These are phyloP conservation scores for Sinocyclocheilus rhinocerous DNA, from an alignment of 2,113 vertebrate species.

Conservation along the genomic window DNA sequence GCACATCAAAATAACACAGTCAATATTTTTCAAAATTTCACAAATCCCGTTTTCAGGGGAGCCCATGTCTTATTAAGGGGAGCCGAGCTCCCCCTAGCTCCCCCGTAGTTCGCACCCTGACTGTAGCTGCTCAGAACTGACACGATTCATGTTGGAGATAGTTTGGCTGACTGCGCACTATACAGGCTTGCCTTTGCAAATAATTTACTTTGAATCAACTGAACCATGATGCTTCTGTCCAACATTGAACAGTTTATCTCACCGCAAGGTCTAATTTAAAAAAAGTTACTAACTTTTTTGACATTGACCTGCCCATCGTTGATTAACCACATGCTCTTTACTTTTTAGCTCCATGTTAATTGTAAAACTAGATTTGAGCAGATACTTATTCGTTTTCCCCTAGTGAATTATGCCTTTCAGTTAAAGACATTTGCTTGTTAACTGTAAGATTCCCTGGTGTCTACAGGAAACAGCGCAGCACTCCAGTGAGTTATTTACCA, in stretches of 20 bases:
- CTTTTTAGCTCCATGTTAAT: neutral
- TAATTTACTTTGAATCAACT: neutral
- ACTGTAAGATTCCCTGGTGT: neutral
- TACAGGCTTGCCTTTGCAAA: neutral
- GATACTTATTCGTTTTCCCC: neutral
- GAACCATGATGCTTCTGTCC: neutral
- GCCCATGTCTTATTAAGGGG: too few species aligned
- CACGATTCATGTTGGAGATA: neutral
- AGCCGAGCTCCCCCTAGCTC: too few species aligned
- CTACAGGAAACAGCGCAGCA: neutral
- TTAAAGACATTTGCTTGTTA: constrained; percentile 8
- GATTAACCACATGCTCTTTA: constrained; percentile 6
- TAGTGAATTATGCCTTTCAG: neutral
- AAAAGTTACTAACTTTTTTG: neutral
- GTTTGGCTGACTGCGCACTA: neutral
- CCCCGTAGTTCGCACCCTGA: too few species aligned
- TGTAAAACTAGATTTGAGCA: neutral
- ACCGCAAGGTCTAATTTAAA: neutral
- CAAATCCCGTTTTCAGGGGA: too few species aligned
- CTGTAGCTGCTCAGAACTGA: neutral
- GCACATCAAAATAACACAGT: too few species aligned
- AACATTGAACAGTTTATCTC: neutral
- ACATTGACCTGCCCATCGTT: neutral
- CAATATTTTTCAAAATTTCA: too few species aligned
- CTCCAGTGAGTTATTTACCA: neutral